Base-by-base conservation (phyloP, 2,888 invertebrate genomes). In the Cantharis nigra region DNA sequence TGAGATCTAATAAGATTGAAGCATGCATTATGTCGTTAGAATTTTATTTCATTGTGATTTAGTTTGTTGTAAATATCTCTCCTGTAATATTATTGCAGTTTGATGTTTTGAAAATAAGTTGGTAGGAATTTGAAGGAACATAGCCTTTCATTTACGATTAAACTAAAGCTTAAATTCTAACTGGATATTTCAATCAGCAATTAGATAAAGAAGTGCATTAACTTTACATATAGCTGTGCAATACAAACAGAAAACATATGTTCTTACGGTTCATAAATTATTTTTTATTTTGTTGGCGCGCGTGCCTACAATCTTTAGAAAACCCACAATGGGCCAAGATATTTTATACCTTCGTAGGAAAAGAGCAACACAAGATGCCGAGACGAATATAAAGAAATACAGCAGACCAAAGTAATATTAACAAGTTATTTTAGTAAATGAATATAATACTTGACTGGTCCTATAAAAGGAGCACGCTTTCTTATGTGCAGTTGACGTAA, bases 251-350 rank as follows among this genome's bases (percentile, higher is more conserved):
- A 81, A 81, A 85, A 85, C 86, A 87, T 83, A 85, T 87, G 87
- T 86, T 85, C 83, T 80, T 82, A 79, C 82, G 81, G 82, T 78
- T 84, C 85, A 86, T 87, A 87, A 87, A 87, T 86, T 85, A 87
- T 86, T 85, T 86, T 85, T 85, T 86, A 85, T 83, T 81, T 80
- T 83, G 82, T 81, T 82, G 81, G 79, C 82, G 83, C 86, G 86
- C 86, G 86, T 87, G 87, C 87, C 86, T 84, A 81, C 85, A 83
- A 83, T 85, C 85, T 84, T 84, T 86, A 85, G 82, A 85, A 85
- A 86, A 83, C 82, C 81, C 78, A 87, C 87, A 86, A 86, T 85
- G 82, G 84, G 78, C 80, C 81, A 81, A 82, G 74, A 78, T 78
- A 81, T 80, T 81, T 81, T 23, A 20, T 82, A 83, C 83, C 81